phyloP scores from a whole-genome alignment of 2,113 vertebrate genomes.

The Microtus montanus region DNA sequence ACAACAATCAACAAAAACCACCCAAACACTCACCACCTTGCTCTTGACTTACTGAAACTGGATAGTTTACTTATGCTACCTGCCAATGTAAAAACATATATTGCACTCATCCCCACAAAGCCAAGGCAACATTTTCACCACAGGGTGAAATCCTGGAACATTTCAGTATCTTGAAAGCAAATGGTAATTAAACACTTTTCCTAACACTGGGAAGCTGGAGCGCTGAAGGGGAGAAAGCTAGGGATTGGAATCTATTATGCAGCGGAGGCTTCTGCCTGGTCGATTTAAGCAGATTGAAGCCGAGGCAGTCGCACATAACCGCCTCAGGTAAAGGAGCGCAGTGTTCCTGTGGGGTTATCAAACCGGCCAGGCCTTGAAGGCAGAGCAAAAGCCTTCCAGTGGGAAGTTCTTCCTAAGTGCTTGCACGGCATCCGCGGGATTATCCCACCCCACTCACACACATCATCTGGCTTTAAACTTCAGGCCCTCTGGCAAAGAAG shows the following conservation, averaged over 20 bases:
- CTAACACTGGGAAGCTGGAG: slow-evolving; percentile 74
- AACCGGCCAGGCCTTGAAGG: slow-evolving; percentile 90
- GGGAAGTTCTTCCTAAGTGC: slow-evolving; percentile 86
- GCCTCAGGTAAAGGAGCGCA: slow-evolving; percentile 89
- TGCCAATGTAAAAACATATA: slow-evolving; percentile 22
- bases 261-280: slow-evolving; percentile 80
- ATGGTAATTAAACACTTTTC: slow-evolving; percentile 94
- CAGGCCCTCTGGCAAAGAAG: slow-evolving; percentile 89
- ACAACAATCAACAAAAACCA: slow-evolving; percentile 12
- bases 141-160: slow-evolving; percentile 85
- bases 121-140: slow-evolving; percentile 33
- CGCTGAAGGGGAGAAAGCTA: slow-evolving; percentile 71
- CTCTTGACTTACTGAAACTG: neutral
- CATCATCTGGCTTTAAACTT: slow-evolving; percentile 95
- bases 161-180: slow-evolving; percentile 93
- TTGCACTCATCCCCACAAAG: neutral
- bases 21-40: neutral
- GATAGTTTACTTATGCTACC: neutral
- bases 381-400: slow-evolving; percentile 90
- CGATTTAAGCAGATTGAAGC: slow-evolving; percentile 86
- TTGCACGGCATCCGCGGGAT: slow-evolving; percentile 87
- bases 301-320: slow-evolving; percentile 80
- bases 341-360: slow-evolving; percentile 93
- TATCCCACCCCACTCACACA: slow-evolving; percentile 89
- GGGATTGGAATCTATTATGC: slow-evolving; percentile 82